phyloP scores from a whole-genome alignment of 2,113 vertebrate species.

The Suncus etruscus region DNA sequence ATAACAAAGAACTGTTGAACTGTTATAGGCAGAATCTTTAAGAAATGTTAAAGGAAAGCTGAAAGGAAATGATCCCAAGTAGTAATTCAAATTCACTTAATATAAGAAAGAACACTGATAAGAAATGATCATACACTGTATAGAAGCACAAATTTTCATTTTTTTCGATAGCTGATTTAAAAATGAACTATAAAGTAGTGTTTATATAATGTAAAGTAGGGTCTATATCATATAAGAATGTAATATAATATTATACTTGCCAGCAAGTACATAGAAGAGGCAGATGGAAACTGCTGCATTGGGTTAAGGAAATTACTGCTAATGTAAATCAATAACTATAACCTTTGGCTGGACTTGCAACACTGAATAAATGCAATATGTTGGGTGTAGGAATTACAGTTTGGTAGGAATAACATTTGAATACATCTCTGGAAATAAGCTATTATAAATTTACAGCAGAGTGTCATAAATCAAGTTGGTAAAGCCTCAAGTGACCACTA shows the following conservation, averaged over 20 bases:
- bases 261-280: background rate
- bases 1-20: background rate
- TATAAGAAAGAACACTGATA: background rate
- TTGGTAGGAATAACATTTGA: background rate
- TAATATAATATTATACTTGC: background rate
- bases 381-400: background rate
- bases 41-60: background rate
- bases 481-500: background rate
- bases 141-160: background rate
- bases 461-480: background rate
- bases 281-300: background rate
- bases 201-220: background rate
- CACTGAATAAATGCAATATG: background rate
- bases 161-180: conserved; percentile 13
- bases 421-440: background rate
- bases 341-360: background rate
- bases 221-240: background rate
- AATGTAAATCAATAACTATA: background rate
- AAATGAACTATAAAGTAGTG: background rate
- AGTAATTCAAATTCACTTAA: background rate
- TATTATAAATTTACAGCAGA: background rate
- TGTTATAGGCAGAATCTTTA: background rate
- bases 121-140: background rate
- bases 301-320: background rate
- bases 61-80: background rate